Conservation (phyloP, 1,140 invertebrate genomes). For the Nautilus pompilius region DNA sequence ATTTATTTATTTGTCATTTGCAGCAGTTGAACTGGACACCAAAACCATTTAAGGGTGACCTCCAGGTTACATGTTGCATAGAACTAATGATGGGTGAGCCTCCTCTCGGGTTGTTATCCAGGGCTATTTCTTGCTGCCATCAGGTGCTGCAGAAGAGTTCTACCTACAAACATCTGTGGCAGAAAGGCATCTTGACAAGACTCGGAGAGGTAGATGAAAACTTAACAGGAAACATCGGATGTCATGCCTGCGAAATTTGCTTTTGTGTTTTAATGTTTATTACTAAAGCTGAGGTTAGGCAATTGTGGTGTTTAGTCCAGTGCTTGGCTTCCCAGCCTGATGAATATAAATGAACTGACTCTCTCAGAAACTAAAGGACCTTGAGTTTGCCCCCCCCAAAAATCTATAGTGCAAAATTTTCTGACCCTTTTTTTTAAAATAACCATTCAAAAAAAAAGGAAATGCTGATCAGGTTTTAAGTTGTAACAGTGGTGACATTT, state of each 20-base stretch:
- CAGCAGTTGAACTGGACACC: constrained; percentile 32
- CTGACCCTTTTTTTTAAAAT: too few relatives aligned
- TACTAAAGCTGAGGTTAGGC: neutral
- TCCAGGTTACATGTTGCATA: constrained; percentile 21
- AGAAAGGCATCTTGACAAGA: constrained; percentile 15
- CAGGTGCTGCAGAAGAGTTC: neutral
- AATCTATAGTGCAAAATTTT: too few relatives aligned
- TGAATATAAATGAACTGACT: too few relatives aligned
- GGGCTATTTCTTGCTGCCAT: constrained; percentile 14
- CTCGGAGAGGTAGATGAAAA: constrained; percentile 14
- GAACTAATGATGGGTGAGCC: constrained; percentile 9
- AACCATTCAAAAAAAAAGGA: too few relatives aligned
- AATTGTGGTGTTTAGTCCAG: too few relatives aligned
- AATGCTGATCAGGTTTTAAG: too few relatives aligned
- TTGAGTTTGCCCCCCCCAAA: too few relatives aligned
- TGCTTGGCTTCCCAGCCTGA: too few relatives aligned
- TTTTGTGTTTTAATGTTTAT: neutral
- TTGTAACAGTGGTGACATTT: too few relatives aligned
- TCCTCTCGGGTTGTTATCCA: constrained; percentile 12
- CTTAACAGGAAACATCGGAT: too few relatives aligned
- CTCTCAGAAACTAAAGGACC: too few relatives aligned
- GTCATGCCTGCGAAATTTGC: neutral
- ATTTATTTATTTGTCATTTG: neutral
- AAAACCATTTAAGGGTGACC: constrained; percentile 25
- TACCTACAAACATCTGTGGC: constrained; percentile 22